Conservation (phyloP, 2,113 vertebrate genomes). For the Picathartes gymnocephalus region DNA sequence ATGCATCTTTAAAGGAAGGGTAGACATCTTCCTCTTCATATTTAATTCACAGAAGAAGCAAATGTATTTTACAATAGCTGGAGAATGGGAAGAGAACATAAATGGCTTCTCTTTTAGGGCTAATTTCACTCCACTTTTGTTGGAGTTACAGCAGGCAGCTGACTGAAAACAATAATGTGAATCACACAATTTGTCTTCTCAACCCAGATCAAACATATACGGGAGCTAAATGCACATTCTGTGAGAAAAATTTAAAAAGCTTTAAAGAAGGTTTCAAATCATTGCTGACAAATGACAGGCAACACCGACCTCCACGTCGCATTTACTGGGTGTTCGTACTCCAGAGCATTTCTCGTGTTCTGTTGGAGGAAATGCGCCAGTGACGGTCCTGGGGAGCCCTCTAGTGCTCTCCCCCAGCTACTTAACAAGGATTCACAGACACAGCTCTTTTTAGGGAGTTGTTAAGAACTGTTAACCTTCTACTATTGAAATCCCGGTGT, state of each 20-base stretch:
- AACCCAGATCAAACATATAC: rapidly evolving
- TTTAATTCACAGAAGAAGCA: not conserved
- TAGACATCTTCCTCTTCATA: not conserved
- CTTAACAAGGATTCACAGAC: not conserved
- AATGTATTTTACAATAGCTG: not conserved
- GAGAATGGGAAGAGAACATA: not conserved
- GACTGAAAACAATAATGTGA: not conserved
- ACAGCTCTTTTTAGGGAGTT: not conserved
- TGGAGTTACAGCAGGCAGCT: not conserved
- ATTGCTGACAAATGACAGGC: not conserved
- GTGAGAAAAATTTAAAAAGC: not conserved
- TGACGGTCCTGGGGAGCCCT: constrained; percentile 29
- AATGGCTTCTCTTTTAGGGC: not conserved
- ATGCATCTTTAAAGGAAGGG: not conserved
- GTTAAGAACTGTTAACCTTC: not conserved
- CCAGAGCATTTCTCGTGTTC: not conserved
- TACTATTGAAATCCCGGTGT: not conserved
- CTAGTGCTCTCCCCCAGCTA: constrained; percentile 46
- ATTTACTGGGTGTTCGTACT: not conserved
- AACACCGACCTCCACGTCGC: not conserved
- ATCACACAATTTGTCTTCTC: not conserved
- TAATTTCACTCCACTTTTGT: not conserved
- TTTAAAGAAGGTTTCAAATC: not conserved
- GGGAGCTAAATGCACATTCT: not conserved
- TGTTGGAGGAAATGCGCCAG: not conserved